Evolutionary conservation across 2,888 invertebrate species (phyloP).

Genomic region (Idaea dimidiata): DNA sequence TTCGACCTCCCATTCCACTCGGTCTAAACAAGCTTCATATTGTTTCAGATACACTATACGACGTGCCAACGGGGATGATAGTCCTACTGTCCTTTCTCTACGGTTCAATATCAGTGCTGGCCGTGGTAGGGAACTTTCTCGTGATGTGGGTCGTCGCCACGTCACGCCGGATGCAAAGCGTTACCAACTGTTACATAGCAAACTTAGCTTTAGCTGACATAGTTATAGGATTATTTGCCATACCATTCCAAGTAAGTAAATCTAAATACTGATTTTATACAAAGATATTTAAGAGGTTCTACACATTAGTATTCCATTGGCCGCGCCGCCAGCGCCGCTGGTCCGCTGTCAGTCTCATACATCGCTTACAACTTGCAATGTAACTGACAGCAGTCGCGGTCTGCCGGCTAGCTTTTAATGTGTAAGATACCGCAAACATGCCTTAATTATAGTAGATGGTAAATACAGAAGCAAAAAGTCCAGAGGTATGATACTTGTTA

Average conservation of each 20-base stretch:
- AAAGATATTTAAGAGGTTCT: neutral
- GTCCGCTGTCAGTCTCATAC: too few species aligned
- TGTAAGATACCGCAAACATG: too few species aligned
- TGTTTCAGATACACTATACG: conserved; percentile 83
- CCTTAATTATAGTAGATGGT: too few species aligned
- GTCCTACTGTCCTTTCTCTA: conserved; percentile 88
- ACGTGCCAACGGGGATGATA: conserved; percentile 87
- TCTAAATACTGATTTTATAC: neutral
- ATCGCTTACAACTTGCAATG: too few species aligned
- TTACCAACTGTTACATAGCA: conserved; percentile 92
- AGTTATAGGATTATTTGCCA: conserved; percentile 91
- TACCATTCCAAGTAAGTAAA: conserved; percentile 85
- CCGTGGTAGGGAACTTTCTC: conserved; percentile 90
- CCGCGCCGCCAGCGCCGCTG: too few species aligned
- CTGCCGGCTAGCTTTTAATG: too few species aligned
- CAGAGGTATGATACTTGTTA: too few species aligned
- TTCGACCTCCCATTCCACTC: too few species aligned
- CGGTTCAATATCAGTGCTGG: conserved; percentile 89
- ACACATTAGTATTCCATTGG: too few species aligned
- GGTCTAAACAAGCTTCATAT: conserved; percentile 10
- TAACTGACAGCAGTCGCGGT: too few species aligned
- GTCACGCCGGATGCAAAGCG: conserved; percentile 88
- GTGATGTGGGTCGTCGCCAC: conserved; percentile 92
- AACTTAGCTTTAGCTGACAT: conserved; percentile 93
- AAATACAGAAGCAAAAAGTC: too few species aligned